These are phyloP conservation scores for Eutrigla gurnardus DNA, from an alignment of 2,797 vertebrate genomes.

Conservation along the genomic window DNA sequence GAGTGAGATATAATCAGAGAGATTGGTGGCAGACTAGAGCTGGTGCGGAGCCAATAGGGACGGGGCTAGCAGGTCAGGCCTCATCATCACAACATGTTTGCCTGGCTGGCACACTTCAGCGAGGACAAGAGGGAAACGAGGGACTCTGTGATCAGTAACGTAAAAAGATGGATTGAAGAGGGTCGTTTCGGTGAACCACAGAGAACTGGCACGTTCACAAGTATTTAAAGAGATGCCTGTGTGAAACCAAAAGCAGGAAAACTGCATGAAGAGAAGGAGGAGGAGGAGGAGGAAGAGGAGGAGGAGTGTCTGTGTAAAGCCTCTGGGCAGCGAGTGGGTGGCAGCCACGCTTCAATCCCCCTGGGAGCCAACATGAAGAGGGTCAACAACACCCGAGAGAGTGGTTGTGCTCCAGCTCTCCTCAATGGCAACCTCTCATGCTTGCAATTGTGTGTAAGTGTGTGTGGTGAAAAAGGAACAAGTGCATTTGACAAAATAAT, in stretches of 20 bases:
- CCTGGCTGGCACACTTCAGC: conserved; percentile 62
- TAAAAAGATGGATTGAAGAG: background rate
- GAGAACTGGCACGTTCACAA: background rate
- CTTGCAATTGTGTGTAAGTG: conserved; percentile 23
- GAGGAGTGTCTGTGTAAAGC: conserved; percentile 13
- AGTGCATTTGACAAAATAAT: background rate
- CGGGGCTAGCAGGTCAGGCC: conserved; percentile 72
- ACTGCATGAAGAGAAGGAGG: background rate
- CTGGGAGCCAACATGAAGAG: conserved; percentile 60
- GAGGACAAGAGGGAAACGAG: background rate
- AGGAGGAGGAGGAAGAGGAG: background rate
- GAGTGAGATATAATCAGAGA: conserved; percentile 81
- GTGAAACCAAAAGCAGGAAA: conserved; percentile 23
- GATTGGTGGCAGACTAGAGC: conserved; percentile 73
- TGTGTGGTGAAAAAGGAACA: conserved; percentile 21
- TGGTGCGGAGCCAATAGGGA: conserved; percentile 71
- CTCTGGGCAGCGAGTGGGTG: conserved; percentile 34
- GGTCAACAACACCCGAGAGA: conserved; percentile 73
- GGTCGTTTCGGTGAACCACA: conserved; percentile 7
- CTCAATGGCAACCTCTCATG: conserved; percentile 42
- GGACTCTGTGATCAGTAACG: background rate
- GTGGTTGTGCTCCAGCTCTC: conserved; percentile 40
- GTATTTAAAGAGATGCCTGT: conserved; percentile 22
- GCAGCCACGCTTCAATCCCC: conserved; percentile 63
- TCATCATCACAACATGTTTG: conserved; percentile 76